Base-by-base conservation (phyloP, 2,888 invertebrate species). In the Netelia inedita region DNA sequence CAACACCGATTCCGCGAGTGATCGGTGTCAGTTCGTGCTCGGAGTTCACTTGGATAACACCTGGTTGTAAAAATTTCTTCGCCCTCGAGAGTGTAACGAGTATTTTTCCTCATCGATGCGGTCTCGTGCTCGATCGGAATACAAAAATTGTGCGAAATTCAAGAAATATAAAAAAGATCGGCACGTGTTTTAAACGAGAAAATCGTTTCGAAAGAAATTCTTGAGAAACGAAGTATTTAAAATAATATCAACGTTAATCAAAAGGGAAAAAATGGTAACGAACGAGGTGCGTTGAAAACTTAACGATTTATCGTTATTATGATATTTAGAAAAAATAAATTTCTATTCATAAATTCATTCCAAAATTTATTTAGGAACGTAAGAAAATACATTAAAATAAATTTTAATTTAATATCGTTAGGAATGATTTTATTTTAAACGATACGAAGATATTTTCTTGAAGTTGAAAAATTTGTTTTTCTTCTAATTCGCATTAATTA, bases 1-100 rank as follows among this genome's bases (percentile, higher is more conserved):
- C 81, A 78, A 78, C 76, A 75, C 61, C 75, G 84, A 85, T 85
- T 81, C 81, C 81, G 68, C 84, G 78, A 68, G 81, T 81, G 81
- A 84, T 84, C 83, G 83, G 83, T 83, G 79, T 84, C 84, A 85
- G 84, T 85, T 46, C 69, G 78, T 78, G 84, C 78, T 79, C 81
- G 74, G 78, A 81, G 81, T 85, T 81, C 84, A 79, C 68, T 65
- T 74, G 61, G 81, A 69, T 73, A 74, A 57, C 81, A 78, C 69
- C 81, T 78, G 63, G 21, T 16, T 59, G 55, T 79, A 55, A 75
- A 19, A 53, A 71, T 55, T 59, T 11, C 23, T 72, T 55, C 53
- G 19, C 14, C 11, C 50, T 50, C 50, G n/a, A 28, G n/a, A n/a
- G 28, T 28, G 28, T 28, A 28, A 28, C 28, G 28, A 28, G 5